phyloP scores from a whole-genome alignment of 2,113 vertebrate genomes.

The Mixornis gularis region DNA sequence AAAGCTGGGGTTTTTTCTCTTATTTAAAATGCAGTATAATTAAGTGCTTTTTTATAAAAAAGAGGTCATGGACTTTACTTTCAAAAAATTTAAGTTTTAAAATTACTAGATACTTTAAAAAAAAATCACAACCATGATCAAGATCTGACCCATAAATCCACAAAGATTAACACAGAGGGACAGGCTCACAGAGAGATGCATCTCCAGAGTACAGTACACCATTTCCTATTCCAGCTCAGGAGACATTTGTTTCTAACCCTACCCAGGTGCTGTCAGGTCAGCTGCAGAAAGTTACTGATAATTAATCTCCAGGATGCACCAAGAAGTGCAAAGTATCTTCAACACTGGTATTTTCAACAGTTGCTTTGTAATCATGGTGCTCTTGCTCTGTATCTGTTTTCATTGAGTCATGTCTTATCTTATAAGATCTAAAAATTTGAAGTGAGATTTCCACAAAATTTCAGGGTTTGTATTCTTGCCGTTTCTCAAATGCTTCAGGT shows the following conservation, averaged over 20 bases:
- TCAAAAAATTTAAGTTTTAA: not conserved
- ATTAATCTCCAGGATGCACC: not conserved
- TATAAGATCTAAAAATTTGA: not conserved
- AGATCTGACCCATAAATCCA: not conserved
- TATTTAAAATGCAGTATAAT: not conserved
- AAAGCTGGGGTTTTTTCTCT: not conserved
- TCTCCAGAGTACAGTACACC: not conserved
- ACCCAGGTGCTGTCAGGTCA: not conserved
- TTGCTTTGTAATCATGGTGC: not conserved
- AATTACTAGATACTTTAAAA: not conserved
- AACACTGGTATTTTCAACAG: not conserved
- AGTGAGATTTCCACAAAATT: not conserved
- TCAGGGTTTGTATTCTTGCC: not conserved
- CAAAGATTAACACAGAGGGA: not conserved
- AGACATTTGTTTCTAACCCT: not conserved
- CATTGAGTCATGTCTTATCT: not conserved
- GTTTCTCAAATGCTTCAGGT: not conserved
- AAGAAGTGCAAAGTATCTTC: not conserved
- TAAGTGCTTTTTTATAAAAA: not conserved
- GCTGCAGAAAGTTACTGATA: not conserved
- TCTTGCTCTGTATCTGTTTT: not conserved
- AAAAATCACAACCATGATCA: not conserved
- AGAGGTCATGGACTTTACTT: not conserved
- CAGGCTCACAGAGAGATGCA: not conserved
- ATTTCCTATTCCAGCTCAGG: not conserved